A percentile compares a stretch with the other conserved stretches of the same genome.
Evolutionary conservation across 1,140 invertebrate genomes (phyloP).

Genomic region (Phymastichus coffea): DNA sequence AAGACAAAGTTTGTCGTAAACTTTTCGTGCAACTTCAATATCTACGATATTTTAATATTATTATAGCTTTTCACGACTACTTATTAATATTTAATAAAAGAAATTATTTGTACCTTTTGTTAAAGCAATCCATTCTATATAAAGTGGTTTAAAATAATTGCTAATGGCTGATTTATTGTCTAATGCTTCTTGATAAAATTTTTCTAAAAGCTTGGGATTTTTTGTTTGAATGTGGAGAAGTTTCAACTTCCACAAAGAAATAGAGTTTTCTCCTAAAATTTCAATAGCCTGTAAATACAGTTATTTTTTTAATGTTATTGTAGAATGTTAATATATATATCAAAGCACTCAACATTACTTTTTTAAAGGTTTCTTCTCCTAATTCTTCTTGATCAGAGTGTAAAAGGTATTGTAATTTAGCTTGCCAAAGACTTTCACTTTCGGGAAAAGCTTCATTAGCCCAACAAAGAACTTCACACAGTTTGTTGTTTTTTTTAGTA

Average conservation of each 20-base stretch:
- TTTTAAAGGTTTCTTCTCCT: slow-evolving; percentile 41
- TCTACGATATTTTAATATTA: slow-evolving; percentile 31
- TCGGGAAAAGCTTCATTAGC: slow-evolving; percentile 52
- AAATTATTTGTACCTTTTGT: slow-evolving; percentile 43
- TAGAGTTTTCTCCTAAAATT: slow-evolving; percentile 46
- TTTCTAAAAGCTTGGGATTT: slow-evolving; percentile 49
- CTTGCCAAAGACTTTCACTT: slow-evolving; percentile 56
- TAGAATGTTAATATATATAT: not conserved
- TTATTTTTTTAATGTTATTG: slow-evolving; percentile 1
- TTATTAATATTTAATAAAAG: not conserved
- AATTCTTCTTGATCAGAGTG: slow-evolving; percentile 41
- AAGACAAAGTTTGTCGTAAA: slow-evolving; percentile 48
- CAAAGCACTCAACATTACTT: slow-evolving; percentile 34
- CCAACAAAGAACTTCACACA: slow-evolving; percentile 49
- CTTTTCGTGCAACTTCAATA: slow-evolving; percentile 49
- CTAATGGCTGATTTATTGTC: slow-evolving; percentile 43
- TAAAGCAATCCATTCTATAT: slow-evolving; percentile 55
- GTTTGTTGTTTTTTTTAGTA: slow-evolving; percentile 36
- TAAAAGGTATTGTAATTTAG: slow-evolving; percentile 49
- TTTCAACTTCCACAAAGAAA: slow-evolving; percentile 55
- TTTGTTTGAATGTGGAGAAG: slow-evolving; percentile 52
- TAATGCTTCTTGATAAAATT: slow-evolving; percentile 53
- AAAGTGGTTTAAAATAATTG: slow-evolving; percentile 52
- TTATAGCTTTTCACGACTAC: too few relatives aligned
- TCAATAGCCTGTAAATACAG: slow-evolving; percentile 46